Conservation (phyloP, 1,140 invertebrate genomes). For the Drosophila parabipectinata region DNA sequence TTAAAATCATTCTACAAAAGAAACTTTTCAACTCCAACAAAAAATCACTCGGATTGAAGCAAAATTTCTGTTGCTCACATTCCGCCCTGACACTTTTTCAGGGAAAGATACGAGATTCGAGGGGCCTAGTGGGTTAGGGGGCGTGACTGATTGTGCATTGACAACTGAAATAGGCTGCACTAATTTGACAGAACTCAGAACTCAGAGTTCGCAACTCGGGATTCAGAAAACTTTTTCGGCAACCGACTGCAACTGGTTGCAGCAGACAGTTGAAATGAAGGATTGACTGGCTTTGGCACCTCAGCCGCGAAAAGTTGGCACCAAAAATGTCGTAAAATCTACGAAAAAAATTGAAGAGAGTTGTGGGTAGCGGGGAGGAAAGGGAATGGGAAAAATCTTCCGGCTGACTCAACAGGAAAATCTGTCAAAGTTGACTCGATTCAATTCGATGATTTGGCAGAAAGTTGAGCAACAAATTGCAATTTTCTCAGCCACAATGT, state of each 20-base stretch:
- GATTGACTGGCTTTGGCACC: slow-evolving; percentile 43
- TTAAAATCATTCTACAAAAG: not conserved
- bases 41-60: not conserved
- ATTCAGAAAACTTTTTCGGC: not conserved
- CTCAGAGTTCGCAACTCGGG: not conserved
- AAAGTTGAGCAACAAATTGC: slow-evolving; percentile 39
- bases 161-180: slow-evolving; percentile 40
- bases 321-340: not conserved
- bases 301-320: not conserved
- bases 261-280: slow-evolving; percentile 5
- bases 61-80: not conserved
- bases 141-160: slow-evolving; percentile 7
- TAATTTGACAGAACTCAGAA: slow-evolving; percentile 54
- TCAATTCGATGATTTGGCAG: slow-evolving; percentile 34
- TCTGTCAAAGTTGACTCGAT: slow-evolving; percentile 42
- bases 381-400: slow-evolving; percentile 7
- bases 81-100: not conserved
- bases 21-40: not conserved
- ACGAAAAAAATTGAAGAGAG: not conserved
- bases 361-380: not conserved
- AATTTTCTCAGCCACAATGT: not conserved
- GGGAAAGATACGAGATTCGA: not conserved
- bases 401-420: slow-evolving; percentile 45
- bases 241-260: slow-evolving; percentile 24
- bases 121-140: not conserved